Percentiles rank a stretch among this genome's conserved stretches.
These are phyloP conservation scores for Cervus canadensis DNA, from an alignment of 2,113 vertebrate species.

Conservation along the genomic window DNA sequence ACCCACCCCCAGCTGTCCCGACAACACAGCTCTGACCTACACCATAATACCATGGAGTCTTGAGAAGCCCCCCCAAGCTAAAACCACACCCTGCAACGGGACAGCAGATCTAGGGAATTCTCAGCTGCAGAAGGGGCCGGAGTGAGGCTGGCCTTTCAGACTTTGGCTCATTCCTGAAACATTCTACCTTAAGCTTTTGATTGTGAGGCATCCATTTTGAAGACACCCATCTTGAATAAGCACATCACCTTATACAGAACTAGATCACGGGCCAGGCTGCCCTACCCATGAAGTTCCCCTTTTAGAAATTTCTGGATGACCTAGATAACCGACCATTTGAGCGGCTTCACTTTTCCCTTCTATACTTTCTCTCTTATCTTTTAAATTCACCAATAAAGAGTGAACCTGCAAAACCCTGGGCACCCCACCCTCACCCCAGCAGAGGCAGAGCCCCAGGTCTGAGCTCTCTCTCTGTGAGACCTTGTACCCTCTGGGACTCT, in stretches of 20 bases:
- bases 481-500: neutral
- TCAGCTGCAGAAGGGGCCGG: neutral
- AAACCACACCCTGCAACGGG: neutral
- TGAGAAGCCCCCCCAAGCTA: neutral
- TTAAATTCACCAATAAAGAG: neutral
- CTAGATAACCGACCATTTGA: neutral
- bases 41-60: rapidly evolving
- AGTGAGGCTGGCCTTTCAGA: neutral
- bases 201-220: neutral
- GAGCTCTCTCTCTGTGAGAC: neutral
- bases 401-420: neutral
- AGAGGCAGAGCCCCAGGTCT: neutral
- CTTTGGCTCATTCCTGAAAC: neutral
- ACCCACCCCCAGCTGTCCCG: neutral
- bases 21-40: neutral
- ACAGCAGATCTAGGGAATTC: neutral
- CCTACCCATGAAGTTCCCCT: neutral
- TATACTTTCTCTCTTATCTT: neutral
- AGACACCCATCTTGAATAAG: neutral
- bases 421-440: neutral
- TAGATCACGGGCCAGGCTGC: neutral
- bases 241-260: neutral
- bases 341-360: neutral
- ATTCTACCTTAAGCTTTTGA: neutral
- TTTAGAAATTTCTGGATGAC: neutral